Conservation (phyloP, 2,113 vertebrate genomes). For the Xiphorhynchus elegans region DNA sequence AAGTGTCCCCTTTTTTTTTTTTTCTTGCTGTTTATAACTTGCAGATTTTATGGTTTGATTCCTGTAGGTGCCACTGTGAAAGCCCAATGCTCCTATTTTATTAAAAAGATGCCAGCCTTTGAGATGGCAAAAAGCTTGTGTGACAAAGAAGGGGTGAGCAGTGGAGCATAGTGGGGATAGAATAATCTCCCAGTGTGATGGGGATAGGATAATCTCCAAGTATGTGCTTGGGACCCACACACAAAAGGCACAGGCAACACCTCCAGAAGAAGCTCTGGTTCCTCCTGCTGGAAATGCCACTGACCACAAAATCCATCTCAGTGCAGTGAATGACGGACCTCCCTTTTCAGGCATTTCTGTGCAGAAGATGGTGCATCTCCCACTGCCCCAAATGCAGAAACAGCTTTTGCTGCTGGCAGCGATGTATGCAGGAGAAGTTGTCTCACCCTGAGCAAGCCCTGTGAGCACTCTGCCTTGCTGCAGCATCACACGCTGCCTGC, state of each 20-base stretch:
- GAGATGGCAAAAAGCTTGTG: background rate
- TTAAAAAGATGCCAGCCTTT: background rate
- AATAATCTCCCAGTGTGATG: background rate
- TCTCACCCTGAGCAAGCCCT: accelerated
- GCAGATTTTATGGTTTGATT: background rate
- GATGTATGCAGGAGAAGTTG: accelerated
- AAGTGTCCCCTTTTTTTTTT: background rate
- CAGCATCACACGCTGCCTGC: accelerated
- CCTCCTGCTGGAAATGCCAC: background rate
- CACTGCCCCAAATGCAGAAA: accelerated
- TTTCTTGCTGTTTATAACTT: background rate
- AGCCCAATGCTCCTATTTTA: accelerated
- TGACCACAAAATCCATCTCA: background rate
- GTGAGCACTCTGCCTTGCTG: accelerated
- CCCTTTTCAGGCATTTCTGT: background rate
- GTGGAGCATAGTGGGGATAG: background rate
- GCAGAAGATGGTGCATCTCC: background rate
- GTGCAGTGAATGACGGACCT: accelerated
- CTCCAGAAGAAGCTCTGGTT: background rate
- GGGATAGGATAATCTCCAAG: background rate
- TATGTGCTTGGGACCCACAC: background rate
- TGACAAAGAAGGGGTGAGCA: background rate
- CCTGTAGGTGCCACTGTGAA: background rate
- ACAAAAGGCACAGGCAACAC: background rate
- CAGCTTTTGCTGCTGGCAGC: background rate